A percentile compares a stretch with the other conserved stretches of the same genome.
These are phyloP conservation scores for Halichoerus grypus DNA, from an alignment of 2,113 vertebrate genomes.

Conservation along the genomic window DNA sequence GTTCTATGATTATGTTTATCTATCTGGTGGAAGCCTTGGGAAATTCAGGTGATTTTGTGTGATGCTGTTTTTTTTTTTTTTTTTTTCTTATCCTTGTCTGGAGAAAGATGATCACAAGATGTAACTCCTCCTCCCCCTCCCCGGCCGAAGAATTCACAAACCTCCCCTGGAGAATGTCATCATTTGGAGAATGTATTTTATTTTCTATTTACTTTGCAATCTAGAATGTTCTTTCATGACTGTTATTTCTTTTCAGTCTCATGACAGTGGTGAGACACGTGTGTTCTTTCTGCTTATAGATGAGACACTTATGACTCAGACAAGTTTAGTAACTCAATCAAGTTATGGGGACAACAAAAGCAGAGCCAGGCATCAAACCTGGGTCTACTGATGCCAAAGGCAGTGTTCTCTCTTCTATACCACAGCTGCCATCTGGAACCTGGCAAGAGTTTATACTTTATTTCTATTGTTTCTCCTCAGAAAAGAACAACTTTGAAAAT, in stretches of 20 bases:
- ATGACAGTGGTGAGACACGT: neutral
- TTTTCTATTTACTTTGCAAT: constrained; percentile 51
- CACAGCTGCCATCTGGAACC: neutral
- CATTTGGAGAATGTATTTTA: constrained; percentile 28
- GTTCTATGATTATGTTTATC: neutral
- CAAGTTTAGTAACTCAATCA: constrained; percentile 31
- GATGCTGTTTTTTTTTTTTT: neutral
- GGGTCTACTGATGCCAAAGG: neutral
- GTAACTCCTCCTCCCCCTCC: fast-evolving
- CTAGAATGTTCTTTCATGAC: constrained; percentile 11
- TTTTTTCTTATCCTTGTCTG: neutral
- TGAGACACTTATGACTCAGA: constrained; percentile 41
- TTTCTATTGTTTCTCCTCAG: constrained; percentile 42
- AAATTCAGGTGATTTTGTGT: constrained; percentile 1
- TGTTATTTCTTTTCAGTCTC: constrained; percentile 11
- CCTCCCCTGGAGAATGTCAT: constrained; percentile 2
- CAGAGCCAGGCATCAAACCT: constrained; percentile 20
- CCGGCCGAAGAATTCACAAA: neutral
- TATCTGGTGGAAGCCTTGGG: neutral
- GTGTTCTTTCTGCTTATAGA: constrained; percentile 44
- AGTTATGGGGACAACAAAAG: constrained; percentile 4
- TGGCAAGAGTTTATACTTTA: neutral
- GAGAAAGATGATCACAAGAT: neutral
- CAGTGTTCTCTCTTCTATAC: neutral
- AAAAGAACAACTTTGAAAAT: constrained; percentile 11